Evolutionary conservation across 2,888 invertebrate genomes (phyloP), one percentile per base, ranked within the genome.

Genomic region (Linnaemya tessellans): DNA sequence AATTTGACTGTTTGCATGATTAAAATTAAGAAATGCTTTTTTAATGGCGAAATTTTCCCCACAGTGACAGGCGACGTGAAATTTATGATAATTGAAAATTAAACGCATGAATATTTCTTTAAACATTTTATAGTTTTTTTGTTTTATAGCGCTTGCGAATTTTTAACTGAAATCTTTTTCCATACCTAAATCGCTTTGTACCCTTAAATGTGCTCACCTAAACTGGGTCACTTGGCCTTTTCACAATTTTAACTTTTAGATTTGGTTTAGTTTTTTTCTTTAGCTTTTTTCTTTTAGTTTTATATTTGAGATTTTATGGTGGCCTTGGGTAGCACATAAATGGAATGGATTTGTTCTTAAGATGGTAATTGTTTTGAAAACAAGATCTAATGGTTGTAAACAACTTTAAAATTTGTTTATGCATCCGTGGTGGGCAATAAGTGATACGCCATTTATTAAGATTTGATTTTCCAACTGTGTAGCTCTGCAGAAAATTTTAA

Each of bases 1-100:
- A 78, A 60, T 60, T 67, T 67, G 71, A 41, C 51, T 60, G 51
- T 10, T 65, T 67, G 67, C 84, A 84, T 77, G 71, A 73, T 84
- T 77, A 80, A 83, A 78, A 73, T 79, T 73, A 38, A 73, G 56
- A 77, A 65, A 82, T 60, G 49, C 60, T 46, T 56, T n/a, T n/a
- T n/a, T 20, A 51, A 20, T 43, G 35, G 49, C 71, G 58, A 71
- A 35, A 71, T 43, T 56, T 71, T 70, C 20, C 62, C 20, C 51
- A 60, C 60, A 75, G 51, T 73, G 80, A 77, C 80, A 77, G 75
- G 35, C 35, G 62, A 73, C 60, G 68, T 20, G 38, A 75, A 77
- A 84, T 80, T 80, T 77, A 80, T 73, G 68, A 78, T 84, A 84
- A 84, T 84, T 84, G 84, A 80, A 84, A 80, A 68, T 73, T 25